phyloP scores from a whole-genome alignment of 1,140 invertebrate genomes.

The Meloidogyne floridensis region DNA sequence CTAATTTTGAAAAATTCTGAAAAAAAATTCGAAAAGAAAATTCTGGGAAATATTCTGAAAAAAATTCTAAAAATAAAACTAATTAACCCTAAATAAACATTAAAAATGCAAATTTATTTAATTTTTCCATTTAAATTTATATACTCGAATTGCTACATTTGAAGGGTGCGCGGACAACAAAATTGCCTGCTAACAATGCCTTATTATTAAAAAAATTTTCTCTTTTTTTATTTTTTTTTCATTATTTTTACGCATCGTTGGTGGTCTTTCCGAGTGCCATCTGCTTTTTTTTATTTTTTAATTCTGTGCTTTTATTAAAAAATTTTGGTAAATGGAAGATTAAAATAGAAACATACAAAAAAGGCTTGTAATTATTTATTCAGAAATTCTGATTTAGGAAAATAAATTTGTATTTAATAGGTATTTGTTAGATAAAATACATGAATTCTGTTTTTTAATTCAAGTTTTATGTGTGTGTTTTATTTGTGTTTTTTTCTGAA shows the following conservation, averaged over 20 bases:
- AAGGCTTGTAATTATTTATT: not conserved
- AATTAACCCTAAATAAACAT: not conserved
- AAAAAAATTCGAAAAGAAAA: too few relatives aligned
- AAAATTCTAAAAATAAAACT: too few relatives aligned
- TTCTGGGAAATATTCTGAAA: too few relatives aligned
- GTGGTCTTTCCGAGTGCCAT: constrained; percentile 4
- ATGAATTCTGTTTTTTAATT: too few relatives aligned
- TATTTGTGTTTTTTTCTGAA: too few relatives aligned
- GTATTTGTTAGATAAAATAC: too few relatives aligned
- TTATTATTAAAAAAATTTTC: not conserved
- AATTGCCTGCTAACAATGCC: not conserved
- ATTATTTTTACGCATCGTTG: not conserved
- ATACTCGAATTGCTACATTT: not conserved
- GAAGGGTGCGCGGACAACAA: not conserved
- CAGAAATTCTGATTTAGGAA: not conserved
- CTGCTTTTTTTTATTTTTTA: not conserved
- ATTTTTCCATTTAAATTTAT: not conserved
- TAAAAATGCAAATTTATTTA: not conserved
- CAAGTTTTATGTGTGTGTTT: too few relatives aligned
- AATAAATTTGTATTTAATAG: not conserved
- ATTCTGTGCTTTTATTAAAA: not conserved
- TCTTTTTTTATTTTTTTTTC: not conserved
- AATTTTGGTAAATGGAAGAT: not conserved
- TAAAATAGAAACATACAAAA: not conserved
- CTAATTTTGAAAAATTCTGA: not conserved